phyloP scores from a whole-genome alignment of 35 echinoderm and acorn worm genomes.

The Diadema setosum region DNA sequence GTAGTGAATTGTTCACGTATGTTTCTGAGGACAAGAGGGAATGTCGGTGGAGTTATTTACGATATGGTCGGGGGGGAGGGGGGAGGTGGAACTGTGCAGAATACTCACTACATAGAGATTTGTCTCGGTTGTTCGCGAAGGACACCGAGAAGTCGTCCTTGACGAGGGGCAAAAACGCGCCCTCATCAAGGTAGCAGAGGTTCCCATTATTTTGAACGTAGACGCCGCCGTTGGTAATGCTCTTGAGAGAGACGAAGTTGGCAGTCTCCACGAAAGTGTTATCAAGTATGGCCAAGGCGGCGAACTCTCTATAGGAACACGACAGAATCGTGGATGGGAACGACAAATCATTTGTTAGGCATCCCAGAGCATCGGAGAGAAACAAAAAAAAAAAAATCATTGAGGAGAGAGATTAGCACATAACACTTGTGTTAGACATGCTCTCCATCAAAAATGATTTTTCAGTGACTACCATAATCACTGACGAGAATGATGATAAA shows the following conservation, averaged over 20 bases:
- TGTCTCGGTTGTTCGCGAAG: constrained; percentile 19
- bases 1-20: neutral
- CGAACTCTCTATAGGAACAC: neutral
- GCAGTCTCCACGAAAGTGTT: neutral
- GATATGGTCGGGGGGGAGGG: neutral
- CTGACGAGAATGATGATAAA: no score
- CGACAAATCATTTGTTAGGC: neutral
- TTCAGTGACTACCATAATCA: neutral
- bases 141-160: neutral
- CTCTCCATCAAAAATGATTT: neutral
- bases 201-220: neutral
- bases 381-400: neutral
- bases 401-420: neutral
- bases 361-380: no score
- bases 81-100: neutral
- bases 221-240: constrained; percentile 19
- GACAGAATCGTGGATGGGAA: neutral
- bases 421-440: neutral
- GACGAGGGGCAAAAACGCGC: constrained; percentile 8
- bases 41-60: neutral
- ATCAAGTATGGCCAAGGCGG: neutral
- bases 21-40: neutral
- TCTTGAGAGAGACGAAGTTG: constrained; percentile 23
- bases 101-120: constrained; percentile 43
- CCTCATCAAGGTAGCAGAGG: constrained; percentile 38